Evolutionary conservation across 2,113 vertebrate genomes (phyloP), one percentile per base, ranked within the genome.

Genomic region (Corythaixoides concolor): DNA sequence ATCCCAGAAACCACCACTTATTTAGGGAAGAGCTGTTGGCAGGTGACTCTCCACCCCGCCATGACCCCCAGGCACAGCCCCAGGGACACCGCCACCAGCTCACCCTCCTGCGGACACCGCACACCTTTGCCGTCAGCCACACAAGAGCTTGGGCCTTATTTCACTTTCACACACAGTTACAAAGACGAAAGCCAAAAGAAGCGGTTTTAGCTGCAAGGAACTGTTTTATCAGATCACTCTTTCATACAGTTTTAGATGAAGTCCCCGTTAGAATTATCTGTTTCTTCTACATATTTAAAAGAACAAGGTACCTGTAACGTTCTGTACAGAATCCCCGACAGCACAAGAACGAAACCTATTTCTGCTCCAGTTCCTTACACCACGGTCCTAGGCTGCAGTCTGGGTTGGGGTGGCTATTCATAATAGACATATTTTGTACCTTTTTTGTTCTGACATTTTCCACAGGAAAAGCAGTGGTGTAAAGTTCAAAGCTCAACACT

Each of bases 211-310:
- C 75, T 82, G 37, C 47, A 53, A 63, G 35, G 14, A 92, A 33
- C n/a, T n/a, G 21, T 14, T 72, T 45, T 22, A 62, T 60, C 52
- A 70, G 45, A 30, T 79, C 45, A 47, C 35, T 37, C 15, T 20
- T 81, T 33, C 55, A 35, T 6, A 12, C 13, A 37, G 30, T 11
- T 67, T 62, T 24, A 62, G 30, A 68, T 33, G 4, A 80, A 64
- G n/a, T 5, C 8, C 23, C 30, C 1, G 0, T 28, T 33, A 80
- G 58, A 79, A 86, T 39, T 3, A 52, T 5, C 37, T 0, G 2
- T 84, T 89, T 80, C 37, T 55, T 68, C 43, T 22, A 35, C 9
- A 21, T 35, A 23, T 45, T 52, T 56, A 72, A 35, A 37, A 67
- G 23, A 68, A 50, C 32, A 12, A 3, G 26, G 14, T 19, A 32